phyloP scores from a whole-genome alignment of 2,888 invertebrate genomes.

The Protodeltote pygarga region DNA sequence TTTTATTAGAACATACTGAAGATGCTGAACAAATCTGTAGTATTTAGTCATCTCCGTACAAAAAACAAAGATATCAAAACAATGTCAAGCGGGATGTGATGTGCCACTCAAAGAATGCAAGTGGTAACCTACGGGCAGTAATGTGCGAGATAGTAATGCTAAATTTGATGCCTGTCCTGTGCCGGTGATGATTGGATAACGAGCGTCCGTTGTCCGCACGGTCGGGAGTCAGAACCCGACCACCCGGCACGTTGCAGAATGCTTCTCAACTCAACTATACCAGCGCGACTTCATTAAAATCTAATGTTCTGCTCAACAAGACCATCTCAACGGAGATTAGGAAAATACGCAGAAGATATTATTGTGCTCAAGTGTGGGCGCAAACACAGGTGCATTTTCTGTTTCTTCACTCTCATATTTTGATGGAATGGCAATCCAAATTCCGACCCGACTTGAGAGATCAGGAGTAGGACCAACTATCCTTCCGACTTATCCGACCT shows the following conservation, averaged over 20 bases:
- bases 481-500: too few species aligned
- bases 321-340: too few species aligned
- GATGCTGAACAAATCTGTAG: not conserved
- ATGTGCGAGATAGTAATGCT: constrained; percentile 12
- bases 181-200: constrained; percentile 27
- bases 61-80: constrained; percentile 1
- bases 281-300: too few species aligned
- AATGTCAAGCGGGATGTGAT: constrained; percentile 34
- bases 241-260: constrained; percentile 1
- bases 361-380: too few species aligned
- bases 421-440: too few species aligned
- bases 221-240: constrained; percentile 1
- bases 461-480: too few species aligned
- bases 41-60: constrained; percentile 9
- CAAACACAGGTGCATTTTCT: too few species aligned
- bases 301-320: too few species aligned
- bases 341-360: too few species aligned
- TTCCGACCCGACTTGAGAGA: too few species aligned
- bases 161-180: constrained; percentile 34
- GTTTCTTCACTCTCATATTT: too few species aligned
- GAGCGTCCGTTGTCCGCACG: constrained; percentile 27
- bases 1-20: not conserved
- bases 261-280: too few species aligned
- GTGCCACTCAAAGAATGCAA: constrained; percentile 29
- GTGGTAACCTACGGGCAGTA: constrained; percentile 13